Evolutionary conservation across 1,140 invertebrate genomes (phyloP).

Genomic region (Rhagoletis pomonella): DNA sequence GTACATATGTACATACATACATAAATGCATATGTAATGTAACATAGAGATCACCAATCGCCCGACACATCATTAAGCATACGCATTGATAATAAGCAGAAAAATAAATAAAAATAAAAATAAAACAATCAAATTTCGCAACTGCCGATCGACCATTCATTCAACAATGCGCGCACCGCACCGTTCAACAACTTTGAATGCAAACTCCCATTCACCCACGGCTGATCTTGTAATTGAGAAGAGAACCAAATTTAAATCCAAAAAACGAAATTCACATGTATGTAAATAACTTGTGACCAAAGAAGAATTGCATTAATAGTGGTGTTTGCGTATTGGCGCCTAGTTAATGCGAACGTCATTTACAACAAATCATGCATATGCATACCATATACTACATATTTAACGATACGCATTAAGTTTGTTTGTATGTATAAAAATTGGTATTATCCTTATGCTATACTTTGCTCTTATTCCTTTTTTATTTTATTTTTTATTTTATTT

Average conservation of each 20-base stretch:
- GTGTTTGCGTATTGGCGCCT: not conserved
- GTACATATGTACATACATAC: too few relatives aligned
- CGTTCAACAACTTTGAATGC: constrained; percentile 10
- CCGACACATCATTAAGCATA: not conserved
- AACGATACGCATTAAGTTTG: constrained; percentile 35
- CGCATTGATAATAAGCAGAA: not conserved
- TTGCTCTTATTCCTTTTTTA: not conserved
- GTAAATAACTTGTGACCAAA: constrained; percentile 47
- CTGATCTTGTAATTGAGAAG: not conserved
- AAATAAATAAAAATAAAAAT: not conserved
- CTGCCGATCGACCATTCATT: not conserved
- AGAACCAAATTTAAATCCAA: not conserved
- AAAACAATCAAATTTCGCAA: not conserved
- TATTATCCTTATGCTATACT: not conserved
- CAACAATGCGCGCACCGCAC: not conserved
- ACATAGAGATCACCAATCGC: not conserved
- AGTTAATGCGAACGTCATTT: not conserved
- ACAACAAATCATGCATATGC: not conserved
- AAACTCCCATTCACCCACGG: not conserved
- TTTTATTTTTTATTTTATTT: not conserved
- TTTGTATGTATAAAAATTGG: not conserved
- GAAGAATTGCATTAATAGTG: constrained; percentile 43
- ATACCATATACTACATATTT: not conserved
- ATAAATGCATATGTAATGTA: not conserved
- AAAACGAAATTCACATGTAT: constrained; percentile 37